Percentiles rank a stretch among this genome's conserved stretches.
Conservation (phyloP, 2,888 invertebrate species). For the Monoplex corrugatus region DNA sequence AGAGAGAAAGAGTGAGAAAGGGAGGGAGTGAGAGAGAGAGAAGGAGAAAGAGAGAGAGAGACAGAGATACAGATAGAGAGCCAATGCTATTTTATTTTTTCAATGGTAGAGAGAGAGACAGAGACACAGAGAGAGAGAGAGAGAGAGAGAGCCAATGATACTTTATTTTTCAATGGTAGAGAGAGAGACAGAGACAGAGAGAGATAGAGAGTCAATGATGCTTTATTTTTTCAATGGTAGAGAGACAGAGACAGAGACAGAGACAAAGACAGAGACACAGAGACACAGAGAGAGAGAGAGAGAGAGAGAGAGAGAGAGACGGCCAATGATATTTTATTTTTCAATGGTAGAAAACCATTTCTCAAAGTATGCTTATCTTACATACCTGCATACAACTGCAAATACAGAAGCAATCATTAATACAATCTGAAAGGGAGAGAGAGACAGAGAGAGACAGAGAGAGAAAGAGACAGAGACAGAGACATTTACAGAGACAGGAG, state of each 20-base stretch:
- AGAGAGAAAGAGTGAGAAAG: no score
- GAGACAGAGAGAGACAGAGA: not conserved
- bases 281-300: not conserved
- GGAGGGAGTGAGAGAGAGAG: no score
- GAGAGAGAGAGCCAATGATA: not conserved
- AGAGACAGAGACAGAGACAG: not conserved
- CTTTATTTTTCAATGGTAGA: no score
- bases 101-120: not conserved
- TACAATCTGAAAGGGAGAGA: not conserved
- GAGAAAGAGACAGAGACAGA: not conserved
- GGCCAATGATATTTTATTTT: not conserved
- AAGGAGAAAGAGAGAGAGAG: no score
- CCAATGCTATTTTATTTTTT: no score
- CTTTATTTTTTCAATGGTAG: no score
- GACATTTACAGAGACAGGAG: not conserved
- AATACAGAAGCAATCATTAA: not conserved
- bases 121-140: not conserved
- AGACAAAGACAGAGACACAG: not conserved
- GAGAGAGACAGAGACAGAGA: not conserved
- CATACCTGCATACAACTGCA: no score
- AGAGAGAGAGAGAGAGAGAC: not conserved
- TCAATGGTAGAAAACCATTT: no score
- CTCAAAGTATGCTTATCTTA: no score
- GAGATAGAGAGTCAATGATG: not conserved
- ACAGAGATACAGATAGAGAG: no score